Conservation (phyloP, 2,888 invertebrate genomes). For the Acleris sparsana region DNA sequence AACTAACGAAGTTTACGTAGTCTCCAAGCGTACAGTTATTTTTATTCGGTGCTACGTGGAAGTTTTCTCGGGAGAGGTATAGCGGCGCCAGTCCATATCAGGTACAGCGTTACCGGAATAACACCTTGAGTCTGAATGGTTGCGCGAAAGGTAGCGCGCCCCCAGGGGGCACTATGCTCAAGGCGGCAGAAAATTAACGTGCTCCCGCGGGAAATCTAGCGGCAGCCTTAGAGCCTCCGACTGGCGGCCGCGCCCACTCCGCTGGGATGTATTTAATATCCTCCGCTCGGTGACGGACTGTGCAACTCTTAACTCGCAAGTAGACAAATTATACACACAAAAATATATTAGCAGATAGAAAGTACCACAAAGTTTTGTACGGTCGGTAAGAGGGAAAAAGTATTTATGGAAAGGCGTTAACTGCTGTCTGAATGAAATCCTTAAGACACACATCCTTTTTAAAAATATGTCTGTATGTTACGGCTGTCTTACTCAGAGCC, state of each 20-base stretch:
- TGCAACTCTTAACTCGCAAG: slow-evolving; percentile 31
- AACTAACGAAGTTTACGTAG: slow-evolving; percentile 27
- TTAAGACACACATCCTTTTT: too few species aligned
- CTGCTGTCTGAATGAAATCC: too few species aligned
- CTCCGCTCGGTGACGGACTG: slow-evolving; percentile 50
- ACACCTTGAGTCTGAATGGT: slow-evolving; percentile 82
- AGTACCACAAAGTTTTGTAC: too few species aligned
- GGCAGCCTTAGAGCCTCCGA: slow-evolving; percentile 78
- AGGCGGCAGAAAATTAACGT: slow-evolving; percentile 91
- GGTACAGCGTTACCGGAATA: slow-evolving; percentile 71
- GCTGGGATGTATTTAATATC: slow-evolving; percentile 79
- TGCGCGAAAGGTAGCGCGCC: slow-evolving; percentile 83
- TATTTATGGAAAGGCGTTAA: too few species aligned
- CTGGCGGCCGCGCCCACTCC: slow-evolving; percentile 62
- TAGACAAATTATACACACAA: too few species aligned
- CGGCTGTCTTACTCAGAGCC: too few species aligned
- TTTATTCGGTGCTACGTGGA: slow-evolving; percentile 61
- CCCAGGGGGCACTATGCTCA: slow-evolving; percentile 88
- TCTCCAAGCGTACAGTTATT: slow-evolving; percentile 53
- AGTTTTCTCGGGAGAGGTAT: slow-evolving; percentile 71
- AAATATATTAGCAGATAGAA: too few species aligned
- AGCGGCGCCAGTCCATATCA: slow-evolving; percentile 70
- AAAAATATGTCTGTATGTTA: too few species aligned
- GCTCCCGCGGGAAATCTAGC: slow-evolving; percentile 86
- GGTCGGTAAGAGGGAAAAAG: too few species aligned